Evolutionary conservation across 2,888 invertebrate genomes (phyloP).

Genomic region (Tubulanus polymorphus): DNA sequence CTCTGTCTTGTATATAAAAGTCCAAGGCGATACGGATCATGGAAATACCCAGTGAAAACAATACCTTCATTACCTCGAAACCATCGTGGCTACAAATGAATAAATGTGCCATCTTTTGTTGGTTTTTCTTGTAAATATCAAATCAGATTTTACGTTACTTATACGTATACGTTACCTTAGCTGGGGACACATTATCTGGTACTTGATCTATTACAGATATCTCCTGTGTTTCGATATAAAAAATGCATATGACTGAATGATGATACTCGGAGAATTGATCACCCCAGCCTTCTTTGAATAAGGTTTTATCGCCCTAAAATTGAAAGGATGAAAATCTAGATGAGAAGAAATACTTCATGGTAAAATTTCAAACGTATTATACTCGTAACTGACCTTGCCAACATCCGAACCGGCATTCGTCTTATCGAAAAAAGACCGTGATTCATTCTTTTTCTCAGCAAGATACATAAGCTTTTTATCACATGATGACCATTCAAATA

Average conservation of each 20-base stretch:
- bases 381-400: too few species aligned
- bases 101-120: too few species aligned
- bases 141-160: too few species aligned
- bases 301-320: conserved; percentile 62
- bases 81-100: conserved; percentile 47
- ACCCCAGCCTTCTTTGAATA: conserved; percentile 77
- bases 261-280: conserved; percentile 75
- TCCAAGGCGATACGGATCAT: conserved; percentile 70
- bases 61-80: conserved; percentile 48
- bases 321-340: too few species aligned
- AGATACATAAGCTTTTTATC: conserved; percentile 70
- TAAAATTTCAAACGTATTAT: too few species aligned
- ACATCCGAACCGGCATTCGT: conserved; percentile 17
- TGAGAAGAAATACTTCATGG: too few species aligned
- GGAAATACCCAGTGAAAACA: conserved; percentile 70
- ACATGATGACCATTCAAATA: conserved; percentile 65
- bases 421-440: conserved; percentile 65
- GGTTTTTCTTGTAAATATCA: too few species aligned
- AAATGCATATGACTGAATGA: conserved; percentile 66
- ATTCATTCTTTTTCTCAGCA: conserved; percentile 78
- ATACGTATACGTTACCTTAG: too few species aligned
- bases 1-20: conserved; percentile 72
- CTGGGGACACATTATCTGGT: conserved; percentile 54
- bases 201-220: conserved; percentile 46
- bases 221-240: conserved; percentile 63